A percentile compares a stretch with the other conserved stretches of the same genome.
phyloP scores from a whole-genome alignment of 2,113 vertebrate species.

The Panthera uncia region DNA sequence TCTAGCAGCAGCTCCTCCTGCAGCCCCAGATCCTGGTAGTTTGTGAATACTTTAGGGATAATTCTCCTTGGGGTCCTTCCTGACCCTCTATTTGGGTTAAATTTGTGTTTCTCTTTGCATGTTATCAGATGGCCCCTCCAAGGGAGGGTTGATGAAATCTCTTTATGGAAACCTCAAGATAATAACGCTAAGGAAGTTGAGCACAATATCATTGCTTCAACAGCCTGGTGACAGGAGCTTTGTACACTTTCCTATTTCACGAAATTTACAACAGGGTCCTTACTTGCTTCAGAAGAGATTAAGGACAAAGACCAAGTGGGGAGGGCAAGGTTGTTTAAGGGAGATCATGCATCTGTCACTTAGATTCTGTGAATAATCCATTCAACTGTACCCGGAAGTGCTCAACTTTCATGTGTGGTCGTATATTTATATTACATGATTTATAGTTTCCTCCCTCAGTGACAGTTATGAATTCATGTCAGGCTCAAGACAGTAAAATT shows the following conservation, averaged over 20 bases:
- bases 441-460: not conserved
- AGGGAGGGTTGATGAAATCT: not conserved
- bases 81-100: not conserved
- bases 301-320: not conserved
- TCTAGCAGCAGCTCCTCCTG: too few species aligned
- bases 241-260: constrained; percentile 18
- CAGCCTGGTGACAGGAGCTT: not conserved
- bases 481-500: not conserved
- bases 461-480: not conserved
- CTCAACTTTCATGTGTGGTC: not conserved
- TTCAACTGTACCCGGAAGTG: not conserved
- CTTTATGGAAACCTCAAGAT: not conserved
- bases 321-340: not conserved
- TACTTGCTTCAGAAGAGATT: not conserved
- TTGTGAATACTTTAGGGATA: not conserved
- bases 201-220: not conserved
- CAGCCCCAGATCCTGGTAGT: not conserved
- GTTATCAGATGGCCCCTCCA: not conserved
- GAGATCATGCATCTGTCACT: not conserved
- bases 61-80: not conserved
- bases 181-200: not conserved
- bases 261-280: not conserved
- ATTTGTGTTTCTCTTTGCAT: not conserved
- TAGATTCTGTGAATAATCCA: not conserved
- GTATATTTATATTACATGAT: not conserved